phyloP scores from a whole-genome alignment of 2,797 vertebrate genomes.

The Rhabdomys pumilio region DNA sequence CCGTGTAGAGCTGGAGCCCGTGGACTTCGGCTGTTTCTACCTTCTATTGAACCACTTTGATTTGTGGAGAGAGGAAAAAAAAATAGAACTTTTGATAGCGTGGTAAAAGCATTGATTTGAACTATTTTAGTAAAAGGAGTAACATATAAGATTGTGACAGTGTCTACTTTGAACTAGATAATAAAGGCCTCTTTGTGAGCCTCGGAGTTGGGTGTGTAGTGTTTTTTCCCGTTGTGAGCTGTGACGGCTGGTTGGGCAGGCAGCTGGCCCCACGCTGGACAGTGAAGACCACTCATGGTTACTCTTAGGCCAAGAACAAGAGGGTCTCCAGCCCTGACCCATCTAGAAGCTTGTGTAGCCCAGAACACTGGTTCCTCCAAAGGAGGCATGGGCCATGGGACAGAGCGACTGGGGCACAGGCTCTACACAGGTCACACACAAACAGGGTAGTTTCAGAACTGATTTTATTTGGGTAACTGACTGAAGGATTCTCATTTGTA shows the following conservation, averaged over 20 bases:
- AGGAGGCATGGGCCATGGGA: not conserved
- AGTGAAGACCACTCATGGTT: not conserved
- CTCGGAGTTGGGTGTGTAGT: slow-evolving; percentile 66
- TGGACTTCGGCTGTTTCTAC: slow-evolving; percentile 91
- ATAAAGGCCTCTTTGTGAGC: slow-evolving; percentile 91
- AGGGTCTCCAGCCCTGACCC: not conserved
- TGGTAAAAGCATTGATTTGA: slow-evolving; percentile 90
- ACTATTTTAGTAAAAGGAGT: slow-evolving; percentile 92
- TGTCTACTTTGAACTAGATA: slow-evolving; percentile 93
- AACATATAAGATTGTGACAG: slow-evolving; percentile 88
- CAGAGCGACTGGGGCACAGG: not conserved
- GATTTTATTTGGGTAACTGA: slow-evolving; percentile 89
- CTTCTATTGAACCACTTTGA: slow-evolving; percentile 88
- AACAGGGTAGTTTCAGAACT: slow-evolving; percentile 79
- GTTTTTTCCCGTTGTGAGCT: not conserved
- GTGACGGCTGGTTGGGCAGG: not conserved
- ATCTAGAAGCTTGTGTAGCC: accelerated
- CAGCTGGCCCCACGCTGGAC: not conserved
- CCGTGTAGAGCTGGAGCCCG: slow-evolving; percentile 88
- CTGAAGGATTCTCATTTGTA: slow-evolving; percentile 86
- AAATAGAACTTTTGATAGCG: slow-evolving; percentile 91
- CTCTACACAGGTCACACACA: not conserved
- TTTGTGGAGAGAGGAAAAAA: slow-evolving; percentile 81
- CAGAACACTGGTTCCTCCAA: not conserved
- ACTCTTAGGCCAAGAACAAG: not conserved